Evolutionary conservation across 2,888 invertebrate genomes (phyloP).

Genomic region (Tipula unca): DNA sequence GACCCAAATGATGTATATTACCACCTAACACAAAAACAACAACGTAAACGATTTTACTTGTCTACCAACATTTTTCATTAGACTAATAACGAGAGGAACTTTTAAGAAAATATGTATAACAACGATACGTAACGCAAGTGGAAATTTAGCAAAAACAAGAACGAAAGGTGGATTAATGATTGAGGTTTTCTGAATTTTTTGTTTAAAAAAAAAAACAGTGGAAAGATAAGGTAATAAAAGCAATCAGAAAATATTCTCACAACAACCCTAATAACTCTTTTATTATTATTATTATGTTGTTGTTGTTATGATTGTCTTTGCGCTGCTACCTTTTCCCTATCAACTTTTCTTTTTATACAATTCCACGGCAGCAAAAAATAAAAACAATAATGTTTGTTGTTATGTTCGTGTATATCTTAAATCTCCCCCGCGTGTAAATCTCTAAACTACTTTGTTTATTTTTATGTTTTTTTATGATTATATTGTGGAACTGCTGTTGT

Average conservation of each 20-base stretch:
- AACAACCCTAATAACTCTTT: conserved; percentile 14
- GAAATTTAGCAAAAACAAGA: not conserved
- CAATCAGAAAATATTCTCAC: not conserved
- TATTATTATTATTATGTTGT: not conserved
- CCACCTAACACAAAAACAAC: not conserved
- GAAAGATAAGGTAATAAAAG: not conserved
- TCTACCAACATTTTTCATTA: not conserved
- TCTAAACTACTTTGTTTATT: not conserved
- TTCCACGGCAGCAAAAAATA: not conserved
- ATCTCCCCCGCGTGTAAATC: conserved; percentile 14
- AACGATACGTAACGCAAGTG: no score
- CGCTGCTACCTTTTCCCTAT: not conserved
- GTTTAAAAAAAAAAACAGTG: not conserved
- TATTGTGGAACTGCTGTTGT: not conserved
- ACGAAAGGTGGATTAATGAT: not conserved
- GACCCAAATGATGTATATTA: not conserved
- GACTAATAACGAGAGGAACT: not conserved
- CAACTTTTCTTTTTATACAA: not conserved
- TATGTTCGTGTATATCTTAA: not conserved
- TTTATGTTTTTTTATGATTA: not conserved
- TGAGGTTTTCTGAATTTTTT: not conserved
- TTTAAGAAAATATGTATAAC: not conserved
- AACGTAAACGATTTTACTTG: not conserved
- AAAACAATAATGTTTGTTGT: not conserved
- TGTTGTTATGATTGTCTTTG: not conserved